Conservation (phyloP, 1,140 invertebrate species). For the Zaprionus inermis region DNA sequence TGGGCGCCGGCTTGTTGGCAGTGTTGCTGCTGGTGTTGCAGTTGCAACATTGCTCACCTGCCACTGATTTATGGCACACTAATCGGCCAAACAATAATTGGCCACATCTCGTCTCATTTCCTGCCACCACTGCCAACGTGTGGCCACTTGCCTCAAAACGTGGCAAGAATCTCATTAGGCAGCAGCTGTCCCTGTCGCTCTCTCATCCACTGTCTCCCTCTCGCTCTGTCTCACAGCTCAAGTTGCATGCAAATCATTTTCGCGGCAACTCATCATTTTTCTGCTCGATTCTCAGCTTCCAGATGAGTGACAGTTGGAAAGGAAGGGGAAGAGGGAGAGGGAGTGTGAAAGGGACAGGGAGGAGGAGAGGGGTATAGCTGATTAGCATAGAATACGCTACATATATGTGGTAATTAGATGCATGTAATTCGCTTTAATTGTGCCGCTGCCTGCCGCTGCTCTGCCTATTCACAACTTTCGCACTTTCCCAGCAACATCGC, state of each 20-base stretch:
- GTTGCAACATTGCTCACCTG: slow-evolving; percentile 27
- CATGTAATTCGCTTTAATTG: slow-evolving; percentile 76
- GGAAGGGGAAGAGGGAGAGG: background rate
- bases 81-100: slow-evolving; percentile 47
- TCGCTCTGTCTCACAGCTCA: background rate
- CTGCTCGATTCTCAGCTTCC: background rate
- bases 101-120: slow-evolving; percentile 25
- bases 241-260: slow-evolving; percentile 1
- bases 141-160: slow-evolving; percentile 7
- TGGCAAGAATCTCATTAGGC: slow-evolving; percentile 11
- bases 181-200: too few relatives aligned
- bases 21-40: background rate
- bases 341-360: background rate
- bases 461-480: slow-evolving; percentile 44
- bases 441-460: slow-evolving; percentile 39
- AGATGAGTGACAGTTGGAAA: slow-evolving; percentile 53
- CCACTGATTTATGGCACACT: slow-evolving; percentile 47
- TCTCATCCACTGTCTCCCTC: too few relatives aligned
- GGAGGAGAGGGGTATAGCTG: slow-evolving; percentile 34
- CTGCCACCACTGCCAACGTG: slow-evolving; percentile 6
- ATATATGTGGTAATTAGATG: slow-evolving; percentile 71
- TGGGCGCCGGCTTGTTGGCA: too few relatives aligned
- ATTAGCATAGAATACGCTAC: slow-evolving; percentile 74
- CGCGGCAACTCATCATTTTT: slow-evolving; percentile 5
- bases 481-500: slow-evolving; percentile 48